Evolutionary conservation across 2,113 vertebrate genomes (phyloP).

Genomic region (Catagonus wagneri): DNA sequence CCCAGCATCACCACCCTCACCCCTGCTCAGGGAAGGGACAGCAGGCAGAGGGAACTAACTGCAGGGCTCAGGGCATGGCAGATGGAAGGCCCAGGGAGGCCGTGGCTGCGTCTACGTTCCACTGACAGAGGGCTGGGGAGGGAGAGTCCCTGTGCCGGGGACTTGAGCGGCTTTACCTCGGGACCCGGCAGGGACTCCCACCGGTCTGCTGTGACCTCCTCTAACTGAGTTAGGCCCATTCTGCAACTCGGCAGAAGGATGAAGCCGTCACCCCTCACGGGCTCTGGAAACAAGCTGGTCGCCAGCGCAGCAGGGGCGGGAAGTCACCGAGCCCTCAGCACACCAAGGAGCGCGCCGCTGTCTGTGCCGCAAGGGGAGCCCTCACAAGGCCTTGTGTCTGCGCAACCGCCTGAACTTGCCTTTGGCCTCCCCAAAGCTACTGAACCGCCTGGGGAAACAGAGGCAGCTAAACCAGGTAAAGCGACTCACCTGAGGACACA

Average conservation of each 20-base stretch:
- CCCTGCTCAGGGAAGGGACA: background rate
- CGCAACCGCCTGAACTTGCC: background rate
- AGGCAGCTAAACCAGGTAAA: background rate
- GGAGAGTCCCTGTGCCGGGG: background rate
- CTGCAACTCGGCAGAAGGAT: background rate
- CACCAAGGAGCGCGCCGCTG: background rate
- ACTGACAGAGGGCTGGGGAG: background rate
- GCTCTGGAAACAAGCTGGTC: constrained; percentile 36
- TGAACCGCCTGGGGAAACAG: background rate
- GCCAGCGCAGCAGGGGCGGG: background rate
- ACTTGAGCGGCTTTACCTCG: background rate
- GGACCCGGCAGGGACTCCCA: background rate
- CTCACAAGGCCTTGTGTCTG: background rate
- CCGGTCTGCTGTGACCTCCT: background rate
- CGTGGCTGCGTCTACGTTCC: background rate
- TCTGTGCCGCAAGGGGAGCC: background rate
- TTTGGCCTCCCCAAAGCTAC: constrained; percentile 24
- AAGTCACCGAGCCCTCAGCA: background rate
- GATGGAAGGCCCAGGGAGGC: background rate
- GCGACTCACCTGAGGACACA: background rate
- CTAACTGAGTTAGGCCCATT: background rate
- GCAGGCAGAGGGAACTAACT: background rate
- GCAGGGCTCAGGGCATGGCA: background rate
- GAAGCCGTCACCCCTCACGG: background rate
- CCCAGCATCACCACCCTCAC: background rate